Conservation (phyloP, 2,888 invertebrate species). For the Tetragonula carbonaria region DNA sequence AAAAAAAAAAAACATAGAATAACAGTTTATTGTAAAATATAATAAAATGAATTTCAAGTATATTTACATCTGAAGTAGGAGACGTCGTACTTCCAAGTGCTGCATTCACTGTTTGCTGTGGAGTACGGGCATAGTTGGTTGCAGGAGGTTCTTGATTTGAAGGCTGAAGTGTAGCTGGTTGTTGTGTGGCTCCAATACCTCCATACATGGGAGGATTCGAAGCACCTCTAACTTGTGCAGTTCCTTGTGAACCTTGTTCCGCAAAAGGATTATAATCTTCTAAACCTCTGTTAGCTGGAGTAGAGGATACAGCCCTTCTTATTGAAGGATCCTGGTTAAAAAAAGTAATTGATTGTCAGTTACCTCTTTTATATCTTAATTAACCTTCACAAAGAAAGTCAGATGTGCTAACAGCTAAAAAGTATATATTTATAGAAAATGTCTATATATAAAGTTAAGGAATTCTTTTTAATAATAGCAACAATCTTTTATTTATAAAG, state of each 20-base stretch:
- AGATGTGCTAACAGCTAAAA: not conserved
- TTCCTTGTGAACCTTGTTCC: slow-evolving; percentile 87
- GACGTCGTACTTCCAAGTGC: slow-evolving; percentile 74
- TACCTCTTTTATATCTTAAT: not conserved
- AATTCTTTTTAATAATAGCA: not conserved
- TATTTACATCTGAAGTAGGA: slow-evolving; percentile 75
- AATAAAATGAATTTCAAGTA: not conserved
- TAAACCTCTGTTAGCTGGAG: slow-evolving; percentile 89
- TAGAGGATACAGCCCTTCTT: slow-evolving; percentile 93
- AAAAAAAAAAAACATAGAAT: not conserved
- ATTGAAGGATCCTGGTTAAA: slow-evolving; percentile 94
- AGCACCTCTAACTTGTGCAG: slow-evolving; percentile 84
- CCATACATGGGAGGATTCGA: slow-evolving; percentile 85
- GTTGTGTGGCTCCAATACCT: slow-evolving; percentile 81
- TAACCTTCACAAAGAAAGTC: not conserved
- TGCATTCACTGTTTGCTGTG: slow-evolving; percentile 85
- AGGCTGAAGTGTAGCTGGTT: slow-evolving; percentile 94
- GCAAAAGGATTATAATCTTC: slow-evolving; percentile 99
- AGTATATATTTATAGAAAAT: slow-evolving; percentile 20
- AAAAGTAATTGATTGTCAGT: slow-evolving; percentile 4
- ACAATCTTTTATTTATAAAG: not conserved
- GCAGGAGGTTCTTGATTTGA: slow-evolving; percentile 86
- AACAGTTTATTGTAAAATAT: not conserved
- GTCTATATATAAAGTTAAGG: slow-evolving; percentile 32
- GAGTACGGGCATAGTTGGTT: slow-evolving; percentile 88